A percentile compares a stretch with the other conserved stretches of the same genome.
phyloP scores from a whole-genome alignment of 2,113 vertebrate genomes.

The Apteryx owenii region DNA sequence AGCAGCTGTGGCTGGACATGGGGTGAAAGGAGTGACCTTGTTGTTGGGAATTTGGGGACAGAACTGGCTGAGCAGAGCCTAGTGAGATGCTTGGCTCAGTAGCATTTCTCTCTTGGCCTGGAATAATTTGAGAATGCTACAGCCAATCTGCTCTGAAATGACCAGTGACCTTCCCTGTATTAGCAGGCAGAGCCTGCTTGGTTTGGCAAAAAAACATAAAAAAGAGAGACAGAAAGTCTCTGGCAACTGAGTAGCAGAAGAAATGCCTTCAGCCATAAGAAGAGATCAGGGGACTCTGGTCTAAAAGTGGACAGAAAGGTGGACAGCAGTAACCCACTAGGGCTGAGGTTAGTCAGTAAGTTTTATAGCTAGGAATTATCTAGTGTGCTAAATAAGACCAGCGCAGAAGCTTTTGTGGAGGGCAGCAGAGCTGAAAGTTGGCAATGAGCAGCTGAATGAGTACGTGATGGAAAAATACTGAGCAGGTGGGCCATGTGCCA shows the following conservation, averaged over 20 bases:
- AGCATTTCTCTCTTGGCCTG: background rate
- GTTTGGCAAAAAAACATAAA: background rate
- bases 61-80: background rate
- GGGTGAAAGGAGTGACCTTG: background rate
- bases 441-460: constrained; percentile 36
- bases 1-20: background rate
- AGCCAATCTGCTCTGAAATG: background rate
- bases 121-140: background rate
- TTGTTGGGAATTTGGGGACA: background rate
- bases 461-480: constrained; percentile 67
- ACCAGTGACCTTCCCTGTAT: background rate
- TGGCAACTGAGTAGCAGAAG: background rate
- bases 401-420: constrained; percentile 31
- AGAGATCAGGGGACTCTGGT: background rate
- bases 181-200: background rate
- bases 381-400: constrained; percentile 42
- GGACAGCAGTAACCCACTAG: background rate
- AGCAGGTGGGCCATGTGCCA: constrained; percentile 70
- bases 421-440: constrained; percentile 37
- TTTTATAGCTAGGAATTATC: constrained; percentile 67
- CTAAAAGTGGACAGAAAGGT: background rate
- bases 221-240: background rate
- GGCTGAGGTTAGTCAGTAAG: constrained; percentile 51
- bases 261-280: background rate
- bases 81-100: background rate